Conservation (phyloP, 2,888 invertebrate genomes). For the Gortyna flavago region DNA sequence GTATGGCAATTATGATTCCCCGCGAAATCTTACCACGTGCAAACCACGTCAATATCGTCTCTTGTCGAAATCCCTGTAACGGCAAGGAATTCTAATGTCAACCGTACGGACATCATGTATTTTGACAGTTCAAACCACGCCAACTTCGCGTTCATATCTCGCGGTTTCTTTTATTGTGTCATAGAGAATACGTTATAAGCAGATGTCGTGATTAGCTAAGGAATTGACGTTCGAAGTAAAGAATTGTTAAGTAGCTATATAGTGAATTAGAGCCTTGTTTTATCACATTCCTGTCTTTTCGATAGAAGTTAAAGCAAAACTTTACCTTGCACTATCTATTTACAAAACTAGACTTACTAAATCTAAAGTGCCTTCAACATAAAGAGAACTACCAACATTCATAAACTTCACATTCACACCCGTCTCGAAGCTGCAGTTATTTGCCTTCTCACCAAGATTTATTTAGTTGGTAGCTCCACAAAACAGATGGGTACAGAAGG, state of each 20-base stretch:
- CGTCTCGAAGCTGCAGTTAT: slow-evolving; percentile 31
- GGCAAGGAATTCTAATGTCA: background rate
- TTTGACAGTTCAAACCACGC: background rate
- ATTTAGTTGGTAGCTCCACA: slow-evolving; percentile 10
- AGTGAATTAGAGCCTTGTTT: no score
- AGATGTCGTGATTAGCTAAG: background rate
- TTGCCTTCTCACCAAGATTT: slow-evolving; percentile 50
- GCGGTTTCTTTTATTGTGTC: background rate
- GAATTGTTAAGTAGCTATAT: no score
- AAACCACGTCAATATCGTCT: background rate
- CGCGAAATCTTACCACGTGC: background rate
- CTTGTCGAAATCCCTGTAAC: background rate
- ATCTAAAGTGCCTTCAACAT: background rate
- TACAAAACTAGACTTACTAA: slow-evolving; percentile 17
- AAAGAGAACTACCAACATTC: slow-evolving; percentile 28
- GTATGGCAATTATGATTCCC: background rate
- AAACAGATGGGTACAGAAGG: background rate
- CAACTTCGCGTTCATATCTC: background rate
- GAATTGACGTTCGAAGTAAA: background rate
- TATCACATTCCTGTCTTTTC: background rate
- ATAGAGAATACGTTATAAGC: background rate
- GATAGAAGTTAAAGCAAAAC: background rate
- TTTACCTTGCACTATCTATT: no score
- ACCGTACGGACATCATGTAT: background rate
- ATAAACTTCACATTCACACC: slow-evolving; percentile 50